Percentiles rank a stretch among this genome's conserved stretches.
Evolutionary conservation across 2,797 vertebrate genomes (phyloP).

Genomic region (Myotis daubentonii): DNA sequence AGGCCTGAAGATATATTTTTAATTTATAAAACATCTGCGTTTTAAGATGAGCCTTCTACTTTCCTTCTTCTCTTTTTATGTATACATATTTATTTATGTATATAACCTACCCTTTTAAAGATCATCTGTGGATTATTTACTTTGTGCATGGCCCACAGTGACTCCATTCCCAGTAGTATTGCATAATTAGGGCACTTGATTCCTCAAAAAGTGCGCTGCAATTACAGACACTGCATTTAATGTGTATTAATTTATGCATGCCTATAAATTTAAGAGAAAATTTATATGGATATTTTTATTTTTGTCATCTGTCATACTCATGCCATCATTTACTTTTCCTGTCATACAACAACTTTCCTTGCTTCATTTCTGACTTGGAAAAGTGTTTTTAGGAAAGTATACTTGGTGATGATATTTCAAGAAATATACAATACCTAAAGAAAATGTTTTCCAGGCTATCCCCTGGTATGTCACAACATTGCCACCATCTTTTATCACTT

Average conservation of each 20-base stretch:
- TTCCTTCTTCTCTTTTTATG: background rate
- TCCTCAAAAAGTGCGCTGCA: background rate
- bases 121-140: background rate
- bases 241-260: background rate
- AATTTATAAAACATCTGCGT: conserved; percentile 36
- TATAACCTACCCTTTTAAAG: conserved; percentile 13
- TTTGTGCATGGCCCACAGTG: background rate
- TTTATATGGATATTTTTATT: conserved; percentile 45
- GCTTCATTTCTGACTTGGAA: background rate
- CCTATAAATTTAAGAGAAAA: conserved; percentile 39
- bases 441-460: background rate
- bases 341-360: background rate
- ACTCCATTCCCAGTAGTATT: background rate
- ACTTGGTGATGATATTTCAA: background rate
- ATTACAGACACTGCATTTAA: background rate
- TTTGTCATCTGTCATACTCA: background rate
- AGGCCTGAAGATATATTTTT: background rate
- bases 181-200: background rate
- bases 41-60: background rate
- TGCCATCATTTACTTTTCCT: background rate
- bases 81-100: conserved; percentile 40
- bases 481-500: background rate
- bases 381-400: background rate
- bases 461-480: background rate
- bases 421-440: background rate